phyloP scores from a whole-genome alignment of 1,140 invertebrate genomes.

The Harlomillsia oculata region DNA sequence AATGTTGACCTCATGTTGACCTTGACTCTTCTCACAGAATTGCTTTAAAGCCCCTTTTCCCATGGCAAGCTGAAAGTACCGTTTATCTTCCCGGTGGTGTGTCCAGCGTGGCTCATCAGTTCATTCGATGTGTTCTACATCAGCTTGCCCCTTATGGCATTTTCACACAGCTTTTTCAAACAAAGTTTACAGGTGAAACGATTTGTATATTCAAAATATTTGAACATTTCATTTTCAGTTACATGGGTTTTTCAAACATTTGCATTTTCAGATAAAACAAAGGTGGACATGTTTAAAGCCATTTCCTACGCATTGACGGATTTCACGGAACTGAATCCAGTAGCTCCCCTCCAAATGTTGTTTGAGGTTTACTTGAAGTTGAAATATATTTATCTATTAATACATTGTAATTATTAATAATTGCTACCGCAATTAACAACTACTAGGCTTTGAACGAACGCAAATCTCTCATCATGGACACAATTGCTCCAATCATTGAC shows the following conservation, averaged over 20 bases:
- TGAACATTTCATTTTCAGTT: constrained; percentile 1
- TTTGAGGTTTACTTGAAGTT: constrained; percentile 57
- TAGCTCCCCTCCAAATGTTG: constrained; percentile 81
- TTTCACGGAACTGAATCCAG: constrained; percentile 91
- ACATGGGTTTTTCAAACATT: constrained; percentile 10
- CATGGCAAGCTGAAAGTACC: constrained; percentile 85
- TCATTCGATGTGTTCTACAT: constrained; percentile 89
- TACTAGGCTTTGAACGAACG: constrained; percentile 70
- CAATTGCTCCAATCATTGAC: constrained; percentile 60
- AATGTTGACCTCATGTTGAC: neutral
- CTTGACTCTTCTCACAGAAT: constrained; percentile 46
- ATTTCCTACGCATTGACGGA: constrained; percentile 87
- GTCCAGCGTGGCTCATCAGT: constrained; percentile 89
- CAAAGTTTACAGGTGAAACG: constrained; percentile 62
- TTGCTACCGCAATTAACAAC: constrained; percentile 34
- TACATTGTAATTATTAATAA: neutral
- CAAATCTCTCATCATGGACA: constrained; percentile 71
- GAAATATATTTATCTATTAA: constrained; percentile 10
- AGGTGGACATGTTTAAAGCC: constrained; percentile 80
- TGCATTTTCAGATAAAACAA: constrained; percentile 50
- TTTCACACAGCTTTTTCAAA: constrained; percentile 91
- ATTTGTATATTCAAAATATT: neutral
- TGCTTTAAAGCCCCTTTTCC: constrained; percentile 61
- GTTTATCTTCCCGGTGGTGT: constrained; percentile 78
- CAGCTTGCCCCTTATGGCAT: constrained; percentile 92